phyloP scores from a whole-genome alignment of 37 sponge, comb jelly and placozoan species.

The Spongilla lacustris region DNA sequence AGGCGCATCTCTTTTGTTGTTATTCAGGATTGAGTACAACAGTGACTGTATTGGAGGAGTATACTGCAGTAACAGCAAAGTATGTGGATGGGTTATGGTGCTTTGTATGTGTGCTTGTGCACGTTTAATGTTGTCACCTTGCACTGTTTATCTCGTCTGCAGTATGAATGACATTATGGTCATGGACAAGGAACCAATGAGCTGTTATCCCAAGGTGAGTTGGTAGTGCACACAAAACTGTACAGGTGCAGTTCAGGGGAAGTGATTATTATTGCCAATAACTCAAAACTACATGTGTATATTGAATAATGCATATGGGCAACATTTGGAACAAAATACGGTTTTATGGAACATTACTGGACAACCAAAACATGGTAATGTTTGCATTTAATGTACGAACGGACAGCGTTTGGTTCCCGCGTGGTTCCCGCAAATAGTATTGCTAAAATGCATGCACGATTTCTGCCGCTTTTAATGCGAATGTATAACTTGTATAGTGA shows the following conservation, averaged over 20 bases:
- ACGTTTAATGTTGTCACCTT: not conserved
- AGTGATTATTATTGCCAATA: not conserved
- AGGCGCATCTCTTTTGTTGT: not conserved
- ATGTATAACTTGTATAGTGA: no score
- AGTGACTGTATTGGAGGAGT: not conserved
- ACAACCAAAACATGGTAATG: no score
- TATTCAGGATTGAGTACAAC: not conserved
- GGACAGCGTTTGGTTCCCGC: no score
- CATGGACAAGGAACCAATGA: conserved; percentile 7
- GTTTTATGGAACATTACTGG: no score
- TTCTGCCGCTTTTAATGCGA: no score
- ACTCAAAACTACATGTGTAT: no score
- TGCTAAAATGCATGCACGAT: no score
- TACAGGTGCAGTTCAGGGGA: not conserved
- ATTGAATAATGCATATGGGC: no score
- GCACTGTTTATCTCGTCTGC: not conserved
- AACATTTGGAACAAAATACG: no score
- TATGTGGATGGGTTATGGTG: not conserved
- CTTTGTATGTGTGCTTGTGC: no score
- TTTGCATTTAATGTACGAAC: no score
- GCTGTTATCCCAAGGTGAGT: conserved; percentile 25
- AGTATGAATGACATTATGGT: conserved; percentile 24
- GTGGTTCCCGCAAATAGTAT: no score
- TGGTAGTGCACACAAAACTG: not conserved
- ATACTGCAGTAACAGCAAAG: not conserved